Evolutionary conservation across 2,888 invertebrate species (phyloP).

Genomic region (Leistus spinibarbis): DNA sequence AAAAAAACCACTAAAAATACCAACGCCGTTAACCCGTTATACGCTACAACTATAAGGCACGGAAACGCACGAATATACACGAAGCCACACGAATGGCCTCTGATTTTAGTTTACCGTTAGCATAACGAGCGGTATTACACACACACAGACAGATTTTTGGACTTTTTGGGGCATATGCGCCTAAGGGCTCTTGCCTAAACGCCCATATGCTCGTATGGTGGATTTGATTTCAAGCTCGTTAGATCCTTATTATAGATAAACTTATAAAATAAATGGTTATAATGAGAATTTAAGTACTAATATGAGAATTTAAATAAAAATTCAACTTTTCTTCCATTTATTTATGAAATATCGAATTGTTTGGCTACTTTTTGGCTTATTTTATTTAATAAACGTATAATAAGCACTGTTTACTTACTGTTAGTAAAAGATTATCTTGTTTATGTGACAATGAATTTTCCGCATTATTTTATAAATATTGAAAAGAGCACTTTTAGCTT

Average conservation of each 20-base stretch:
- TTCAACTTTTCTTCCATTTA: too few species aligned
- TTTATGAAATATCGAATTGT: too few species aligned
- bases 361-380: too few species aligned
- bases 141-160: slow-evolving; percentile 31
- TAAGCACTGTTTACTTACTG: too few species aligned
- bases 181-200: neutral
- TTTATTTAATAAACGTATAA: too few species aligned
- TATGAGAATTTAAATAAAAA: too few species aligned
- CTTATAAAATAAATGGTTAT: neutral
- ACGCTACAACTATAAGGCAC: neutral
- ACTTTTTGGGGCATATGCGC: slow-evolving; percentile 1
- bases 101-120: slow-evolving; percentile 38
- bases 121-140: slow-evolving; percentile 33
- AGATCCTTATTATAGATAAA: neutral
- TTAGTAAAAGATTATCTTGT: too few species aligned
- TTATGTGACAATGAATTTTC: too few species aligned
- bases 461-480: too few species aligned
- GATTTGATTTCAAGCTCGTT: neutral
- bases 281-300: too few species aligned
- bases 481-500: too few species aligned
- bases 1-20: slow-evolving; percentile 37
- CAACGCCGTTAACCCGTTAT: slow-evolving; percentile 37
- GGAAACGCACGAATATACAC: slow-evolving; percentile 13
- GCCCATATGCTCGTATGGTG: neutral
- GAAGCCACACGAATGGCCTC: slow-evolving; percentile 31